Conservation (phyloP, 2,113 vertebrate species). For the Egretta garzetta region DNA sequence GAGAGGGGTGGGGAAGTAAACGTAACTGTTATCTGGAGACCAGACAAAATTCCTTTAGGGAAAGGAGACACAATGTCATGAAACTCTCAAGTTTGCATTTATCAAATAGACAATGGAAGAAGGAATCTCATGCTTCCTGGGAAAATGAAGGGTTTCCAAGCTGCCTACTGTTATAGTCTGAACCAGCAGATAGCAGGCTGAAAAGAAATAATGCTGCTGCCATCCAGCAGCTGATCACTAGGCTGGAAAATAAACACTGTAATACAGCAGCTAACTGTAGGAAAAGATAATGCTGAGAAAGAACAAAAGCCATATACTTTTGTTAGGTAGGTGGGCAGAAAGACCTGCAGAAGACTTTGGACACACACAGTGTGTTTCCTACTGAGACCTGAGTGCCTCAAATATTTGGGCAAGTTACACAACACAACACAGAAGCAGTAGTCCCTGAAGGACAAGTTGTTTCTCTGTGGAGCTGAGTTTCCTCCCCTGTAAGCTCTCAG, state of each 20-base stretch:
- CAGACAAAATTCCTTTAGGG: background rate
- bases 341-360: background rate
- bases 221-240: background rate
- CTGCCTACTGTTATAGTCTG: background rate
- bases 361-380: background rate
- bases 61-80: fast-evolving
- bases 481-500: background rate
- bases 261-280: background rate
- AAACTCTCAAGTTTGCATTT: background rate
- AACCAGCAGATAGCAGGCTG: background rate
- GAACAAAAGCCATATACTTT: background rate
- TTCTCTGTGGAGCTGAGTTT: background rate
- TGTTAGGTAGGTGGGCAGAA: background rate
- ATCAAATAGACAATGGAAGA: background rate
- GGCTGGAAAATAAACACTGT: background rate
- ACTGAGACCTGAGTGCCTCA: background rate
- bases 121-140: background rate
- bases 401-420: background rate
- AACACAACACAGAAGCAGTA: background rate
- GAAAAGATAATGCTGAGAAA: background rate
- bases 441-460: background rate
- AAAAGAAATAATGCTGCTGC: background rate
- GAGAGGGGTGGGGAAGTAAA: background rate
- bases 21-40: background rate
- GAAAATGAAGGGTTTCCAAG: background rate